Conservation (phyloP, 2,888 invertebrate genomes). For the Seira ritae region DNA sequence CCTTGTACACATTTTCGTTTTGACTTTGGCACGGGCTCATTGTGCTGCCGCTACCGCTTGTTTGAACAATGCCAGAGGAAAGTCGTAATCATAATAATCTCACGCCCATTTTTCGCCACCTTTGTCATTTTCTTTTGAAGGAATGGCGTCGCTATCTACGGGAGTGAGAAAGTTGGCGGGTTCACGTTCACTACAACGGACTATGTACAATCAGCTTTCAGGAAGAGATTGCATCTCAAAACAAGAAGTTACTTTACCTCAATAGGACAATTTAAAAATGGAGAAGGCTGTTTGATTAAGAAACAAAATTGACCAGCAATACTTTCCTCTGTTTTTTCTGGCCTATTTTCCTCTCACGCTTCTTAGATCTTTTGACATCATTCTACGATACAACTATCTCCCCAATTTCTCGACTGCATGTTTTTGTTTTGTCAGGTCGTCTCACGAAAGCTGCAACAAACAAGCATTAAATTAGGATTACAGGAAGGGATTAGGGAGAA, state of each 20-base stretch:
- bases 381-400: no score
- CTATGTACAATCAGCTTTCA: background rate
- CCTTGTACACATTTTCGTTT: background rate
- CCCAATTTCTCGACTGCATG: background rate
- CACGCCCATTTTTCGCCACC: background rate
- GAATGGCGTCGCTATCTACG: background rate
- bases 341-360: background rate
- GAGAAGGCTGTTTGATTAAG: background rate
- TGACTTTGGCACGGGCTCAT: background rate
- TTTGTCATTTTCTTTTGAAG: background rate
- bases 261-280: background rate
- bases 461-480: conserved; percentile 37
- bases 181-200: background rate
- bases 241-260: background rate
- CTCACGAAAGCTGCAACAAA: no score
- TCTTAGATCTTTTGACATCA: background rate
- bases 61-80: background rate
- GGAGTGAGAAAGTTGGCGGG: background rate
- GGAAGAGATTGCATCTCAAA: background rate
- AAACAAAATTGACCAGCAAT: background rate
- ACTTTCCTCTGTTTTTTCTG: no score
- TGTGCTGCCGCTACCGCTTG: background rate
- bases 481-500: conserved; percentile 29
- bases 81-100: background rate
- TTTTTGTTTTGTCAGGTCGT: background rate